phyloP scores from a whole-genome alignment of 35 echinoderm and acorn worm genomes.

The Strongylocentrotus purpuratus region DNA sequence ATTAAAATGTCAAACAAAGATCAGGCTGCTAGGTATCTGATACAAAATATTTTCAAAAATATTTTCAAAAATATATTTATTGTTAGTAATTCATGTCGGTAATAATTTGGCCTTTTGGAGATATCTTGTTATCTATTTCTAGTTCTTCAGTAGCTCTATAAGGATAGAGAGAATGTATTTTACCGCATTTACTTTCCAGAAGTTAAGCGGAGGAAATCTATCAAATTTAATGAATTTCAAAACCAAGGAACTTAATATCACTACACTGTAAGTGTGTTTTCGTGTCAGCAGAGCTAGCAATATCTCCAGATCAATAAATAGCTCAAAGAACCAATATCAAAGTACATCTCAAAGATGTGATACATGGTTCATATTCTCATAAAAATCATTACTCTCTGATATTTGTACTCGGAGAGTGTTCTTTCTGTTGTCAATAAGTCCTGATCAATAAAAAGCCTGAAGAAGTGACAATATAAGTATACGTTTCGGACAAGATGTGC shows the following conservation, averaged over 20 bases:
- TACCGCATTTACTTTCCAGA: neutral
- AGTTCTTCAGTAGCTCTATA: neutral
- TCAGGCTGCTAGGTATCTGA: too few species aligned
- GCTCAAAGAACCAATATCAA: neutral
- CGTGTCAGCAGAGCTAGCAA: neutral
- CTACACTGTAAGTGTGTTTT: neutral
- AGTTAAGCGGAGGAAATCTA: neutral
- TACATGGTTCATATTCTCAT: neutral
- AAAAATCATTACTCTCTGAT: neutral
- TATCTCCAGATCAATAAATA: neutral
- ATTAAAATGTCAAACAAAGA: too few species aligned
- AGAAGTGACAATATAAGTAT: neutral
- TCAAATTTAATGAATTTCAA: neutral
- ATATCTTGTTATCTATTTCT: neutral
- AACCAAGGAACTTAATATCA: neutral
- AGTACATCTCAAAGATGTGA: neutral
- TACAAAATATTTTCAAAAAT: too few species aligned
- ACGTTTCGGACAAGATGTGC: neutral
- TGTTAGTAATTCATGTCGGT: too few species aligned
- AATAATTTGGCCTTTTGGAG: neutral
- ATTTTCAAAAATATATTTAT: too few species aligned
- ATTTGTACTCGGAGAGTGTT: constrained; percentile 2
- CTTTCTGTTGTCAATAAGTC: neutral
- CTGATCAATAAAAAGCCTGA: neutral
- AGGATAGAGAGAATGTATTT: neutral